Evolutionary conservation across 2,888 invertebrate species (phyloP), one percentile per base, ranked within the genome.

Genomic region (Metacarcinus magister): DNA sequence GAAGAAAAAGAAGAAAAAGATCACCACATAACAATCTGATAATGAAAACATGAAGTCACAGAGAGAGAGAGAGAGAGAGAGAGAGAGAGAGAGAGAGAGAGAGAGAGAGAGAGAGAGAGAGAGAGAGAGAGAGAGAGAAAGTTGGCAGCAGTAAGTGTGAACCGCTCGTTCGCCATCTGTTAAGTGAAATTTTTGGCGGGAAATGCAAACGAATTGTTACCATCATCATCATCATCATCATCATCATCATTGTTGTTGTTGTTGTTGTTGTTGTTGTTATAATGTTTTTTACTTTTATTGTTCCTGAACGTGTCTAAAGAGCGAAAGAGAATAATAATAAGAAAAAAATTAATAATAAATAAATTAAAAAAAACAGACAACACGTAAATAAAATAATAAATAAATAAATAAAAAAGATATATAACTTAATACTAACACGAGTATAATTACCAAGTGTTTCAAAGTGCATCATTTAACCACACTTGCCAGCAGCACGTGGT

Each of bases 21-120:
- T 67, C 19, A 67, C 23, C 67, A 4, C 1, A 67, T n/a, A n/a
- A 54, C 23, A 23, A 67, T 67, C 67, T 67, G 67, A 67, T 67
- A 67, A 67, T 5, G 16, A 67, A 60, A 60, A 60, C 60, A 16
- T 48, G 60, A n/a, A 39, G 28, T 32, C 43, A 32, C 89, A 89
- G 89, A 89, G 89, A 89, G 89, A 28, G 39, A 90, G 90, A 90
- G 90, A 90, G 90, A 90, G 90, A 90, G 90, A 90, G 90, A 90
- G 90, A 90, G 90, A 90, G 90, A 90, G 90, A 90, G 90, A 90
- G 90, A 90, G 90, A 90, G 90, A 90, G 90, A 90, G 90, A 90
- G 90, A 90, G 90, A 90, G 90, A 87, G 90, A 90, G 90, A 90
- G 90, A 90, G 90, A 90, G 90, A 90, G 90, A 90, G 90, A 90